phyloP scores from a whole-genome alignment of 2,113 vertebrate species.

The Oryctolagus cuniculus region DNA sequence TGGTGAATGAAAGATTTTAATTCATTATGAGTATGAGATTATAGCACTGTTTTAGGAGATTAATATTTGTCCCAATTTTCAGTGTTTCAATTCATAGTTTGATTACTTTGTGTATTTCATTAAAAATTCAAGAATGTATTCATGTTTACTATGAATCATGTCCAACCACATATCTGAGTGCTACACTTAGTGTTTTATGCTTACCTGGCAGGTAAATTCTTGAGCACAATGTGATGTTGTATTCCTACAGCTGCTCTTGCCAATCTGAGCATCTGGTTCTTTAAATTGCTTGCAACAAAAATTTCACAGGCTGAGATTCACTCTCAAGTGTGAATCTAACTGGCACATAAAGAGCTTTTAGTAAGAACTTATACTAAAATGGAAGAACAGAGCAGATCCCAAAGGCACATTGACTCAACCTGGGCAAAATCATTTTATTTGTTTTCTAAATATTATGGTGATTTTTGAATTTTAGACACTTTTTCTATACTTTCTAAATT shows the following conservation, averaged over 20 bases:
- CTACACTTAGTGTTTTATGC: slow-evolving; percentile 18
- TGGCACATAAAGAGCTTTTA: neutral
- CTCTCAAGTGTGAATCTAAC: neutral
- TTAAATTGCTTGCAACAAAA: neutral
- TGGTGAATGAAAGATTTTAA: neutral
- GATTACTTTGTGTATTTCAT: neutral
- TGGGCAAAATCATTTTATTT: neutral
- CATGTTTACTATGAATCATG: neutral
- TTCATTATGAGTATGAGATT: neutral
- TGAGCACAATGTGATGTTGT: neutral
- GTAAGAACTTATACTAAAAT: neutral
- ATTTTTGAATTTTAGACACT: neutral
- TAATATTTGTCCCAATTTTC: neutral
- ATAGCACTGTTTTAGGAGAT: neutral
- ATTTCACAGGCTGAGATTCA: neutral
- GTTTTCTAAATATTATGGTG: neutral
- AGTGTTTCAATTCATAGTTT: neutral
- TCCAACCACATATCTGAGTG: neutral
- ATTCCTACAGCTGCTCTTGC: slow-evolving; percentile 31
- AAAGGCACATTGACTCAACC: neutral
- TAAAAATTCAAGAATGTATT: neutral
- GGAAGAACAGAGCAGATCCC: neutral
- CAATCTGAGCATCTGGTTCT: neutral
- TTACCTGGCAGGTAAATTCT: neutral
- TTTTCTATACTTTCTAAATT: neutral